These are phyloP conservation scores for Trachelus iudaicus DNA, from an alignment of 2,888 invertebrate genomes.

Conservation along the genomic window DNA sequence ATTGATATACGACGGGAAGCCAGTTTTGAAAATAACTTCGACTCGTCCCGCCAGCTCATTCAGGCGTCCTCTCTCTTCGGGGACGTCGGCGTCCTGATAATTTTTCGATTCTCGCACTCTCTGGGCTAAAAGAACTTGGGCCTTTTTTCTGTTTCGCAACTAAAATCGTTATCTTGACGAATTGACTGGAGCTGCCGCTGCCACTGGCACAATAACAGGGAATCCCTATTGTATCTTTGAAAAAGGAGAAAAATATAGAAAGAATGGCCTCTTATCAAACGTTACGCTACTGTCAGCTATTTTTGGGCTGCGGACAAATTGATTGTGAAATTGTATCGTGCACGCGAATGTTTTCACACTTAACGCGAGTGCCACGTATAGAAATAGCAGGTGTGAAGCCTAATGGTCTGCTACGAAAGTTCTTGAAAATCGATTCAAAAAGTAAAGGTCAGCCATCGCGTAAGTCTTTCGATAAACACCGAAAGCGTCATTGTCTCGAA, in stretches of 20 bases:
- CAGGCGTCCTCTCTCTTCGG: background rate
- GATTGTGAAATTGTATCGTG: background rate
- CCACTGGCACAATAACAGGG: background rate
- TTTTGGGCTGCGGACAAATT: background rate
- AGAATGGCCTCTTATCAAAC: background rate
- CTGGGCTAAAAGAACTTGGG: background rate
- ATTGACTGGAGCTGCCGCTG: background rate
- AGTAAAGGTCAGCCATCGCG: background rate
- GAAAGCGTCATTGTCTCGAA: background rate
- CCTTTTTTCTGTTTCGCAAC: background rate
- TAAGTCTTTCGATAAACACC: background rate
- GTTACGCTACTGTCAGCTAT: background rate
- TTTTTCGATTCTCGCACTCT: background rate
- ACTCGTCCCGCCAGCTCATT: constrained; percentile 1
- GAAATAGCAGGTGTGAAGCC: background rate
- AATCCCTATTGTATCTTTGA: background rate
- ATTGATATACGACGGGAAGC: constrained; percentile 40
- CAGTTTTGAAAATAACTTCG: constrained; percentile 26
- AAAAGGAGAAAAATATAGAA: background rate
- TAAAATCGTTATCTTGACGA: background rate
- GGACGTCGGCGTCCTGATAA: background rate
- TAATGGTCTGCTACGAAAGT: background rate
- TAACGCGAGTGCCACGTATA: background rate
- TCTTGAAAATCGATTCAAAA: background rate
- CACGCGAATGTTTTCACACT: background rate